Evolutionary conservation across 2,888 invertebrate species (phyloP).

Genomic region (Glaucopsyche alexis): DNA sequence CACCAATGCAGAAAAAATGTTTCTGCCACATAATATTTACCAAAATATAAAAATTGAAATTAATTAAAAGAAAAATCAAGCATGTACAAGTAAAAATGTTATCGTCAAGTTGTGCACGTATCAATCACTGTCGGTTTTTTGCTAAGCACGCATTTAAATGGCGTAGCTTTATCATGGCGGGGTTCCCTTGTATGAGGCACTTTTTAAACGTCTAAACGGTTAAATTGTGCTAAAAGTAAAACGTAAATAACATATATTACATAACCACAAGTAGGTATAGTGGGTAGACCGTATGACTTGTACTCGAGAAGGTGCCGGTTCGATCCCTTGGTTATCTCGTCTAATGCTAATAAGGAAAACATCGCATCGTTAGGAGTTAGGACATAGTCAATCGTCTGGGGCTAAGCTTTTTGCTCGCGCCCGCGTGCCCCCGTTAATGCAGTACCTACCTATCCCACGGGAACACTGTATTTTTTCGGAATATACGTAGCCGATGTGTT

Average conservation of each 20-base stretch:
- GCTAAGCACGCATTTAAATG: constrained; percentile 30
- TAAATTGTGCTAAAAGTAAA: constrained; percentile 6
- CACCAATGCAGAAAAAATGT: no score
- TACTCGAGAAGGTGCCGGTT: neutral
- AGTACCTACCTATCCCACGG: no score
- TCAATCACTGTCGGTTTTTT: constrained; percentile 30
- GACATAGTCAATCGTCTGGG: no score
- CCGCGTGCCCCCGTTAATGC: no score
- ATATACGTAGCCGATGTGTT: no score
- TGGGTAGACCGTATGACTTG: neutral
- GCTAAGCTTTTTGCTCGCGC: no score
- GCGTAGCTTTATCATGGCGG: constrained; percentile 16
- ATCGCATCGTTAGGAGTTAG: no score
- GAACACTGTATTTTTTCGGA: no score
- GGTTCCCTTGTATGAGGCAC: neutral
- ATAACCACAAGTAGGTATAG: neutral
- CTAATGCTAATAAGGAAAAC: no score
- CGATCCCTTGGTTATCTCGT: no score
- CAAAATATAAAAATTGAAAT: neutral
- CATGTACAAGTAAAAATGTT: constrained; percentile 15
- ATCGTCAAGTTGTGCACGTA: constrained; percentile 15
- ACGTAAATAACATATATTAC: neutral
- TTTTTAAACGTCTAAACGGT: neutral
- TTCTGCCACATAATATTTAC: neutral
- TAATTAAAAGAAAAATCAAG: neutral